Evolutionary conservation across 2,113 vertebrate species (phyloP).

Genomic region (Amphiprion ocellaris): DNA sequence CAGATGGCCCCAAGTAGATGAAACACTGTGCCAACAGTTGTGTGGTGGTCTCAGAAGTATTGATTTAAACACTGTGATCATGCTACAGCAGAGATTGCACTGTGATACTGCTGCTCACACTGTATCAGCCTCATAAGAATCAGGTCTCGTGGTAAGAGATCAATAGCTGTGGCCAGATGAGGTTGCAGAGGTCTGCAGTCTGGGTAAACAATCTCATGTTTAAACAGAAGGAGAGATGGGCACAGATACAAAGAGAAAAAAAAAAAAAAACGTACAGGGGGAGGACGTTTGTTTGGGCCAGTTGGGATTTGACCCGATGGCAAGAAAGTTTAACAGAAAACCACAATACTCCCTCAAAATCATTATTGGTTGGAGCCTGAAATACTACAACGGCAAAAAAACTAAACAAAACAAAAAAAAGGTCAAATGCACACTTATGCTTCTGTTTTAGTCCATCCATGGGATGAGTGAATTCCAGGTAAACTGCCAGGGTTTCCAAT

Average conservation of each 20-base stretch:
- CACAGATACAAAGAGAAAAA: not conserved
- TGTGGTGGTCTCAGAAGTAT: constrained; percentile 11
- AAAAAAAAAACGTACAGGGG: not conserved
- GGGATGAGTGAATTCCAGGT: not conserved
- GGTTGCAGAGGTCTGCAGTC: constrained; percentile 39
- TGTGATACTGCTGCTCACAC: constrained; percentile 42
- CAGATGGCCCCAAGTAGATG: constrained; percentile 15
- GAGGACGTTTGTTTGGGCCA: not conserved
- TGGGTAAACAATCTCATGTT: constrained; percentile 28
- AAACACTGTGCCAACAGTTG: constrained; percentile 32
- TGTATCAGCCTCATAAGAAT: constrained; percentile 47
- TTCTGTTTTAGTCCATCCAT: not conserved
- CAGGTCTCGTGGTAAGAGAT: constrained; percentile 43
- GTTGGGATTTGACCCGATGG: constrained; percentile 3
- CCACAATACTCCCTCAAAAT: not conserved
- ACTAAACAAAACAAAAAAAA: not conserved
- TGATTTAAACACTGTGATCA: constrained; percentile 50
- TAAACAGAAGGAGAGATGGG: not conserved
- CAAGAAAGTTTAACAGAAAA: constrained; percentile 18
- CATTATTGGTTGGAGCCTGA: not conserved
- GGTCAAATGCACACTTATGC: not conserved
- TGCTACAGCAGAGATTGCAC: constrained; percentile 40
- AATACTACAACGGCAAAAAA: not conserved
- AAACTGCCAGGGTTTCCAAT: not conserved
- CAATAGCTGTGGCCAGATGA: constrained; percentile 60